These are phyloP conservation scores for Lagodon rhomboides DNA, from an alignment of 2,797 vertebrate genomes.

Conservation along the genomic window DNA sequence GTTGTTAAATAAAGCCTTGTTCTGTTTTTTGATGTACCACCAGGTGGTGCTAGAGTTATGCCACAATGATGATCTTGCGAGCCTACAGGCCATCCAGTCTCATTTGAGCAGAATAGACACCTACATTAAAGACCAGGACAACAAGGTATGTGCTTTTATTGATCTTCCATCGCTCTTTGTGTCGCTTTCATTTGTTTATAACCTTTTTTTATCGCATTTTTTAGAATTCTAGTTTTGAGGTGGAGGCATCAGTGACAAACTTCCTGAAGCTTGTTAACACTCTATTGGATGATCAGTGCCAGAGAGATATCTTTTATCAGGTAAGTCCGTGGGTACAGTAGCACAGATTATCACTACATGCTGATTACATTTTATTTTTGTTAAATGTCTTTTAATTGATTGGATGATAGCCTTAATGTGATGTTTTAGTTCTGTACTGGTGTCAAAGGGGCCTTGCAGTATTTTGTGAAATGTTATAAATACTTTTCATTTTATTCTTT, in stretches of 20 bases:
- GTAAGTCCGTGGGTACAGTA: neutral
- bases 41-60: slow-evolving; percentile 68
- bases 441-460: neutral
- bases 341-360: neutral
- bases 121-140: slow-evolving; percentile 28
- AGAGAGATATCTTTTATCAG: slow-evolving; percentile 50
- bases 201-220: neutral
- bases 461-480: neutral
- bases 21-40: neutral
- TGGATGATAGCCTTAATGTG: neutral
- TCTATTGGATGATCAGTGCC: slow-evolving; percentile 28
- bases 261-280: slow-evolving; percentile 50
- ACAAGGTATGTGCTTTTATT: slow-evolving; percentile 26
- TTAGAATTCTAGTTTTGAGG: slow-evolving; percentile 20
- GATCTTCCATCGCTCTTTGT: neutral
- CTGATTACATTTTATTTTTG: neutral
- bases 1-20: neutral
- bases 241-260: slow-evolving; percentile 35
- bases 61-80: slow-evolving; percentile 34
- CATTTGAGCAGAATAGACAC: slow-evolving; percentile 52
- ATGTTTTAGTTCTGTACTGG: neutral
- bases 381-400: neutral
- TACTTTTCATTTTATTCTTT: slow-evolving; percentile 7
- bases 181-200: neutral
- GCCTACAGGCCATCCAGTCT: slow-evolving; percentile 41